Conservation (phyloP, 1,140 invertebrate species). For the Andrena cerasifolii region DNA sequence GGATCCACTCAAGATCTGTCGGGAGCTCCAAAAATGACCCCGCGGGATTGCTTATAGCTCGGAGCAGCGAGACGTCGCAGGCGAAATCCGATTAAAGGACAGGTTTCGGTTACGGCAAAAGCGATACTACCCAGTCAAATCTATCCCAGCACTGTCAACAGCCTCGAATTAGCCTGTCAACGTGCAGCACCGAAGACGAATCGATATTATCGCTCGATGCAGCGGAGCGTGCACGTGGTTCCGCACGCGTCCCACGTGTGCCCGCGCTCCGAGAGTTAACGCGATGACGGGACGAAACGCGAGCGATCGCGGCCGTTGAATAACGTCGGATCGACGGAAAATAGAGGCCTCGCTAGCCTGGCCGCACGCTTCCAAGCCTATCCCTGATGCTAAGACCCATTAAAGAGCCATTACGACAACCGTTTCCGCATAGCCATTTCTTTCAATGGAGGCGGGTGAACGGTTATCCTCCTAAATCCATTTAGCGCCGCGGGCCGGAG, state of each 20-base stretch:
- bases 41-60: no score
- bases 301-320: neutral
- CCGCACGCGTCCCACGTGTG: slow-evolving; percentile 48
- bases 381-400: slow-evolving; percentile 13
- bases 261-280: neutral
- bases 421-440: slow-evolving; percentile 39
- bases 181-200: neutral
- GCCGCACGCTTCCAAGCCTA: neutral
- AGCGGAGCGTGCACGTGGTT: slow-evolving; percentile 35
- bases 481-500: no score
- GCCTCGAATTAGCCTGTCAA: slow-evolving; percentile 21
- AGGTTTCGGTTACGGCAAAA: no score
- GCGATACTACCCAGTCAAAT: neutral
- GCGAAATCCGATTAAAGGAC: neutral
- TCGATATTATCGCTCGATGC: slow-evolving; percentile 34
- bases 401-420: slow-evolving; percentile 46
- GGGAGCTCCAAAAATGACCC: no score
- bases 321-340: neutral
- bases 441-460: neutral
- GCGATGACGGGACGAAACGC: slow-evolving; percentile 8
- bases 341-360: no score
- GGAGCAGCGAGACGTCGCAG: no score
- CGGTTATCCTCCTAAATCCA: slow-evolving; percentile 10
- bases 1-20: no score
- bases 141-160: neutral